Base-by-base conservation (phyloP, 2,113 vertebrate genomes). In the Dissostichus mawsoni region DNA sequence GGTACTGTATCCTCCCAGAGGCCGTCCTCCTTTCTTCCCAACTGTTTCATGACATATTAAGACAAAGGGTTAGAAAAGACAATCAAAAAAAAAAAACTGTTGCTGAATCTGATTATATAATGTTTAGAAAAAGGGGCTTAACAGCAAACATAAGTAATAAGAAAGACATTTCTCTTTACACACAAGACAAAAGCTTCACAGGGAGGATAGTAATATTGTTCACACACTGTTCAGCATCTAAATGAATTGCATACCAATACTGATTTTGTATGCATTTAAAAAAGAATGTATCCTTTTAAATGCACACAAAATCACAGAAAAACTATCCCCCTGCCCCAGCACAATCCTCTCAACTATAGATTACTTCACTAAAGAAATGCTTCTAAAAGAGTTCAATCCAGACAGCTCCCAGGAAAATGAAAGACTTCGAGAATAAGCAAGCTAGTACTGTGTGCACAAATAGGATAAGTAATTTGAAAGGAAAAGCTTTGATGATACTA, bases 11-110 rank as follows among this genome's bases (percentile, higher is more conserved):
- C 88, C 98, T 96, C 87, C 98, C 98, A 80, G 97, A 98, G 7
- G 97, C 96, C 14, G 97, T 98, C 81, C 97, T 95, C 76, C 98
- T 94, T 91, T 99, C 98, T 92, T 99, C 98, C 98, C 98, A 99
- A 63, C 98, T 99, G 91, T 81, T 81, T 66, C 3, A 65, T 56
- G 51, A 78, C 25, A 80, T 1, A 82, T 45, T 7, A 41, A 69
- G 45, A 59, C 79, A 74, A 75, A 5, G 4, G 5, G 56, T 58
- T 1, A 59, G 12, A 65, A 33, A 58, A 16, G 25, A 57, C 11
- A 18, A 53, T 29, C 7, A 50, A 11, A 61, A 53, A 41, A 41
- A 8, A 8, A 41, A 41, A 41, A 41, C 7, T 41, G 29, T 29
- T 29, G 36, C 36, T 41, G 36, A 41, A 41, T 7, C 7, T 41